phyloP scores from a whole-genome alignment of 1,140 invertebrate genomes.

The Linepithema humile region DNA sequence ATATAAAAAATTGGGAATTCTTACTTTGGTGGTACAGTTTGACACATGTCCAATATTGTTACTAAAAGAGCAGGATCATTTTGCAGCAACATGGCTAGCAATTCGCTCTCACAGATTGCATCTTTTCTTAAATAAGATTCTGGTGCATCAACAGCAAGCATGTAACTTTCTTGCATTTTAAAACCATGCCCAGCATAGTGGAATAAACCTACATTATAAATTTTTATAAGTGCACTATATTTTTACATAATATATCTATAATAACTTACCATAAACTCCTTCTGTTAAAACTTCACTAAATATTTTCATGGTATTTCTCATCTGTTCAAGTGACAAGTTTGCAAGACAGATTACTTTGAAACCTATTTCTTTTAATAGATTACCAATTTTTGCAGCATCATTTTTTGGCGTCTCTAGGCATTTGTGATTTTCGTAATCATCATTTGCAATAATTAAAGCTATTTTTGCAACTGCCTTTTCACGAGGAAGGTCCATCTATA shows the following conservation, averaged over 20 bases:
- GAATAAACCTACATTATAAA: slow-evolving; percentile 75
- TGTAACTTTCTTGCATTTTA: slow-evolving; percentile 80
- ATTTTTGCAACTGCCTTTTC: slow-evolving; percentile 78
- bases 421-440: slow-evolving; percentile 73
- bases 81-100: slow-evolving; percentile 73
- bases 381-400: slow-evolving; percentile 77
- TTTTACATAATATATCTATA: background rate
- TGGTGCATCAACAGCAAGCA: slow-evolving; percentile 79
- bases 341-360: slow-evolving; percentile 79
- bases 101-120: slow-evolving; percentile 79
- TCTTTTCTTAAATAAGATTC: slow-evolving; percentile 73
- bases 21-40: slow-evolving; percentile 76
- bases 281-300: slow-evolving; percentile 74
- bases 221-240: background rate
- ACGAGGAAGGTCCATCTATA: slow-evolving; percentile 70
- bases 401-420: slow-evolving; percentile 75
- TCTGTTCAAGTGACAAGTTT: slow-evolving; percentile 76
- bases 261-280: slow-evolving; percentile 77
- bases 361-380: slow-evolving; percentile 76
- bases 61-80: slow-evolving; percentile 78
- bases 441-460: slow-evolving; percentile 80
- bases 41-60: slow-evolving; percentile 80
- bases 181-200: slow-evolving; percentile 83
- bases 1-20: background rate
- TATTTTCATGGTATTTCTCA: slow-evolving; percentile 76